phyloP scores from a whole-genome alignment of 2,113 vertebrate species.

The Microtus ochrogaster region DNA sequence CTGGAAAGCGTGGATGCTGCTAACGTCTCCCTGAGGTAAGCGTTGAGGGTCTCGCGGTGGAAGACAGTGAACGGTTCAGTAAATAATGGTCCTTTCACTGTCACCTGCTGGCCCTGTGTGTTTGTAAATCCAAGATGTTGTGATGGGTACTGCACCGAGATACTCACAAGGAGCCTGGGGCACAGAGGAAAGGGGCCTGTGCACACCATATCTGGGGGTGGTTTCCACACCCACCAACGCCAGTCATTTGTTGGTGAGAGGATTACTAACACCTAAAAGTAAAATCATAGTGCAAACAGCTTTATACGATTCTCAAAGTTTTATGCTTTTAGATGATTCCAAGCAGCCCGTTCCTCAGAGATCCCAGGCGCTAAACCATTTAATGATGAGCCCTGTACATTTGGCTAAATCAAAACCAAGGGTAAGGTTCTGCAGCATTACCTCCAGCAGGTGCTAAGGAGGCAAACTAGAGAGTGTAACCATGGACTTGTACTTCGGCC shows the following conservation, averaged over 20 bases:
- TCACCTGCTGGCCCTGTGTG: too few relatives aligned
- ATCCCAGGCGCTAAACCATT: background rate
- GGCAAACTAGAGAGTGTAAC: background rate
- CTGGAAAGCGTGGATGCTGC: background rate
- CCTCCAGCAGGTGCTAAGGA: background rate
- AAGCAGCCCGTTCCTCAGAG: background rate
- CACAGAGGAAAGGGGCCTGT: fast-evolving
- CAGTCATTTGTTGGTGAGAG: background rate
- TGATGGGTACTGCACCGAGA: background rate
- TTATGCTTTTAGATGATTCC: background rate
- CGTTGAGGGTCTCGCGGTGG: background rate
- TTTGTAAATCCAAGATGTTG: background rate
- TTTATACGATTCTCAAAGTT: background rate
- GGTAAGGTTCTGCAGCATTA: background rate
- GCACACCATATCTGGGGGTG: too few relatives aligned
- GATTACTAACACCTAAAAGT: background rate
- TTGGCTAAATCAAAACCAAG: background rate
- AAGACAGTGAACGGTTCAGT: background rate
- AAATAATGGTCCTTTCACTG: background rate
- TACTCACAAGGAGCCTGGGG: background rate
- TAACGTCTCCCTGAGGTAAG: too few relatives aligned
- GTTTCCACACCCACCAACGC: background rate
- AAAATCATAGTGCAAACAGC: background rate
- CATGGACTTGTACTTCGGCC: background rate
- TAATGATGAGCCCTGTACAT: background rate